Percentiles rank a stretch among this genome's conserved stretches.
Conservation (phyloP, 2,113 vertebrate genomes). For the Oreochromis spilurus region DNA sequence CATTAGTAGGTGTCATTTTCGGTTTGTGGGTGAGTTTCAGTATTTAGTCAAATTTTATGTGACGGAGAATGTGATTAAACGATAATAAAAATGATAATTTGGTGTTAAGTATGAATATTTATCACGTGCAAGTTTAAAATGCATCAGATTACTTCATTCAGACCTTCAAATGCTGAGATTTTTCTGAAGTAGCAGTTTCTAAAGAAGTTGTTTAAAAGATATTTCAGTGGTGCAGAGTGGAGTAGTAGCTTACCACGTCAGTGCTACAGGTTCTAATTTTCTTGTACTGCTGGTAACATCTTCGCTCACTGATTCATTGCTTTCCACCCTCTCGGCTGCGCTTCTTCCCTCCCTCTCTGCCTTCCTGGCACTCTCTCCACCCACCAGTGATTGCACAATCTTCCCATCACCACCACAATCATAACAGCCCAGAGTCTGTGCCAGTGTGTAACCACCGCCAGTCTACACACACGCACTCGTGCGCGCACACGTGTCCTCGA, state of each 20-base stretch:
- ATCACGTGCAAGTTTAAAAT: background rate
- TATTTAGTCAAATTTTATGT: background rate
- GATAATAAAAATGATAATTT: background rate
- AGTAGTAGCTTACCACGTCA: background rate
- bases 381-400: constrained; percentile 61
- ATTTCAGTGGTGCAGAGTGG: background rate
- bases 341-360: constrained; percentile 17
- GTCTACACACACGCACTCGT: constrained; percentile 9
- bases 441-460: constrained; percentile 37
- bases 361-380: constrained; percentile 25
- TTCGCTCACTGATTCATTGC: constrained; percentile 11
- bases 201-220: background rate
- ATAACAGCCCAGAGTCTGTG: constrained; percentile 38
- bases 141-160: background rate
- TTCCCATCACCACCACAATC: constrained; percentile 57
- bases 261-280: constrained; percentile 20
- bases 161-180: background rate
- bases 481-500: constrained; percentile 42
- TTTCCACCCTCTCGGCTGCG: constrained; percentile 9
- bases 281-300: background rate
- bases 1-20: background rate
- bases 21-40: background rate
- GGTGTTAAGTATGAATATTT: background rate
- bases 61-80: background rate
- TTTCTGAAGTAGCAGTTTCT: background rate